Evolutionary conservation across 2,888 invertebrate species (phyloP).

Genomic region (Cephus spinipes): DNA sequence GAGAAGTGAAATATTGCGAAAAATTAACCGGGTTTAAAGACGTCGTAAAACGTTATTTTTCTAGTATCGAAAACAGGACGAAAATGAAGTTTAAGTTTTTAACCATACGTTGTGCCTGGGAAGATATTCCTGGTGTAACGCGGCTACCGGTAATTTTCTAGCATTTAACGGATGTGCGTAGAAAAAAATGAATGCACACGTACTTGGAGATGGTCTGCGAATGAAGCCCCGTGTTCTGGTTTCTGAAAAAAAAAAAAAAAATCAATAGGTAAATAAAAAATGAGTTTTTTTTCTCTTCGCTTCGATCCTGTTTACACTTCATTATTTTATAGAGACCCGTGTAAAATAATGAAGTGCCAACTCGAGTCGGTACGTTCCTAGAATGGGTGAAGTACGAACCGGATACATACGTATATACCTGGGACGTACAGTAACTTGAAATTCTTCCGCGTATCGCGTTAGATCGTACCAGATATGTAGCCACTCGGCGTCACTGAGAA

Average conservation of each 20-base stretch:
- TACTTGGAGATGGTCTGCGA: not conserved
- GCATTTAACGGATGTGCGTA: constrained; percentile 46
- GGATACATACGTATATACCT: not conserved
- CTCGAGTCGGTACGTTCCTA: not conserved
- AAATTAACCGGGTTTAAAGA: not conserved
- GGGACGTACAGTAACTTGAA: not conserved
- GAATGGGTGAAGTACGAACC: not conserved
- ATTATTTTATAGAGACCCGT: constrained; percentile 35
- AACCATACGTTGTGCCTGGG: not conserved
- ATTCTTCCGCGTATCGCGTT: not conserved
- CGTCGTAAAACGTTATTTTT: not conserved
- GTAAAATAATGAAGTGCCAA: too few relatives aligned
- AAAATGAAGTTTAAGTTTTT: not conserved
- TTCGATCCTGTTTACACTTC: constrained; percentile 50
- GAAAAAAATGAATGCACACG: constrained; percentile 40
- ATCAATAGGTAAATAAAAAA: constrained; percentile 23
- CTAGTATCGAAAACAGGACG: not conserved
- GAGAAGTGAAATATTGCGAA: not conserved
- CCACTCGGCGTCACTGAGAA: not conserved
- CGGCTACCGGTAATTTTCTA: constrained; percentile 48
- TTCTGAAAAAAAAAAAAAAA: not conserved
- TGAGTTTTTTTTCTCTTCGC: constrained; percentile 35
- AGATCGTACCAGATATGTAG: not conserved
- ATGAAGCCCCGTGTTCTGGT: not conserved
- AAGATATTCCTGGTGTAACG: constrained; percentile 16